These are phyloP conservation scores for Hybognathus amarus DNA, from an alignment of 2,797 vertebrate genomes.

Conservation along the genomic window DNA sequence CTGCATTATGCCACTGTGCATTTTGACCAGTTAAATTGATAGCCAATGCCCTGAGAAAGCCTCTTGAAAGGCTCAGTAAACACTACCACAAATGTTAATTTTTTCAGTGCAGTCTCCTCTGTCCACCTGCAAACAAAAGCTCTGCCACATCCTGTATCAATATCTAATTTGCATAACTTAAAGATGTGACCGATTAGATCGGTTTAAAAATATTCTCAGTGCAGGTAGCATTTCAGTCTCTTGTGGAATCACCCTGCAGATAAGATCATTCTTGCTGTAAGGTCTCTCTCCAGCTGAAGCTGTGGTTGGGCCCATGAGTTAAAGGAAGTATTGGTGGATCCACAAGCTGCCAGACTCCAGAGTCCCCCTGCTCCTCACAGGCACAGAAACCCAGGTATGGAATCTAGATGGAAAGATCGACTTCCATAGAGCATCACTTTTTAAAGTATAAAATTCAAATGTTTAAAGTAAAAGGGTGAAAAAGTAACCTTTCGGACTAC, in stretches of 20 bases:
- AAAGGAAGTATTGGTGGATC: conserved; percentile 96
- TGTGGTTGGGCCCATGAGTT: conserved; percentile 96
- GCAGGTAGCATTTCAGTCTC: conserved; percentile 11
- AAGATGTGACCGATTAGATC: neutral
- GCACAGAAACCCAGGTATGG: conserved; percentile 97
- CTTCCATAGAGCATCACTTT: neutral
- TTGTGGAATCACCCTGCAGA: conserved; percentile 8
- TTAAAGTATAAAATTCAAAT: neutral
- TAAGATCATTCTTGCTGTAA: conserved; percentile 85
- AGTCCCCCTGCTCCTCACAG: conserved; percentile 93
- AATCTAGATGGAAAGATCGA: conserved; percentile 78
- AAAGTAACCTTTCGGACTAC: conserved; percentile 92
- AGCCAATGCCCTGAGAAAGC: conserved; percentile 55
- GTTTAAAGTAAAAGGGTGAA: neutral
- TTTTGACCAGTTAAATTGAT: conserved; percentile 34
- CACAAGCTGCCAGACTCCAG: conserved; percentile 93
- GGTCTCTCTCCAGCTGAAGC: conserved; percentile 99
- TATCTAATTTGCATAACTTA: conserved; percentile 34
- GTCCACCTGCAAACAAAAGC: conserved; percentile 41
- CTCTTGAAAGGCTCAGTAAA: conserved; percentile 23
- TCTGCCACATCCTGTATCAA: conserved; percentile 1
- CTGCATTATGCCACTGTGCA: conserved; percentile 35
- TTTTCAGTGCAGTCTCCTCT: neutral
- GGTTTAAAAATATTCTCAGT: neutral
- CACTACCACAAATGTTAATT: conserved; percentile 4